Conservation (phyloP, 2,888 invertebrate genomes). For the Lamellibrachia columna region DNA sequence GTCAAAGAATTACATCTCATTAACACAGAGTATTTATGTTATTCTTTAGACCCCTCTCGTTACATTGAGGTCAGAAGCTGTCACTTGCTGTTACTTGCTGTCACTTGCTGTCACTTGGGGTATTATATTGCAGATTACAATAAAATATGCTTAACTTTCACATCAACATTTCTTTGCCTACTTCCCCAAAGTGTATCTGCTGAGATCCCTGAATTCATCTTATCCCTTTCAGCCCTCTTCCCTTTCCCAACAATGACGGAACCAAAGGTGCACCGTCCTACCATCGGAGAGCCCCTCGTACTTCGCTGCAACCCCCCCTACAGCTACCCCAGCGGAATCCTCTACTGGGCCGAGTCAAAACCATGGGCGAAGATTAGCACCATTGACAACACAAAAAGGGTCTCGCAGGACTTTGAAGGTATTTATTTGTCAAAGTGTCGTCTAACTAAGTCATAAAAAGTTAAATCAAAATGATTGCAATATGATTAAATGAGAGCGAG, state of each 20-base stretch:
- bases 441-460: background rate
- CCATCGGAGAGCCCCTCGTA: conserved; percentile 89
- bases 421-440: background rate
- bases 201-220: background rate
- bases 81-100: too few species aligned
- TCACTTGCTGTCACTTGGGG: too few species aligned
- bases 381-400: conserved; percentile 28
- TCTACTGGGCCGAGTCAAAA: conserved; percentile 82
- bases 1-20: too few species aligned
- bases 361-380: conserved; percentile 31
- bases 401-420: conserved; percentile 38
- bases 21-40: too few species aligned
- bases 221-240: conserved; percentile 41
- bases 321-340: conserved; percentile 93
- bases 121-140: too few species aligned
- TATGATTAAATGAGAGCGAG: background rate
- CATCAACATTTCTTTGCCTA: background rate
- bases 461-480: background rate
- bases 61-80: too few species aligned
- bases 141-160: background rate
- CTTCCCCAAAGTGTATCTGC: background rate
- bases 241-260: conserved; percentile 31
- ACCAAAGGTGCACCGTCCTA: conserved; percentile 46
- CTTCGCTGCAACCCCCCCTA: conserved; percentile 92
- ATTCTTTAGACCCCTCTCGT: too few species aligned